Percentiles rank a stretch among this genome's conserved stretches.
These are phyloP conservation scores for Mirza zaza DNA, from an alignment of 2,113 vertebrate genomes.

Conservation along the genomic window DNA sequence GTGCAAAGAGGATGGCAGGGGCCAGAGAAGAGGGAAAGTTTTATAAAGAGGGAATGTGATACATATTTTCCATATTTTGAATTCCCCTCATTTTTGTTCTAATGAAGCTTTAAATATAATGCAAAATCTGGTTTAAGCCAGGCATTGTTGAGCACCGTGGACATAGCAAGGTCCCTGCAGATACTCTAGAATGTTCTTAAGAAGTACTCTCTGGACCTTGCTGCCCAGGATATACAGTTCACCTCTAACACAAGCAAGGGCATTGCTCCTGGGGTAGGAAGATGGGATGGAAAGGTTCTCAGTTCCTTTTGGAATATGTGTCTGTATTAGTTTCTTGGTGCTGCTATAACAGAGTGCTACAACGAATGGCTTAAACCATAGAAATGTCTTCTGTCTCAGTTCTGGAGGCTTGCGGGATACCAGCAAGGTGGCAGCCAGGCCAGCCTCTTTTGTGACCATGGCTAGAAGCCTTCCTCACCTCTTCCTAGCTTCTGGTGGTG, in stretches of 20 bases:
- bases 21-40: neutral
- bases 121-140: conserved; percentile 8
- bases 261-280: neutral
- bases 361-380: neutral
- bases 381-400: neutral
- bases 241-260: neutral
- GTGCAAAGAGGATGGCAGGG: neutral
- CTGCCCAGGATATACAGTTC: neutral
- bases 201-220: neutral
- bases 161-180: neutral
- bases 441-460: neutral
- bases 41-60: neutral
- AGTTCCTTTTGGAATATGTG: neutral
- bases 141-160: neutral
- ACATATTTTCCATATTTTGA: conserved; percentile 13
- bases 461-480: neutral
- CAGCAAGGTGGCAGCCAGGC: neutral
- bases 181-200: neutral
- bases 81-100: conserved; percentile 12
- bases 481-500: neutral
- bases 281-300: neutral
- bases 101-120: neutral
- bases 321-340: no score
- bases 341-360: neutral
- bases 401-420: neutral